Conservation (phyloP, 2,888 invertebrate species). For the Colletes collaris region DNA sequence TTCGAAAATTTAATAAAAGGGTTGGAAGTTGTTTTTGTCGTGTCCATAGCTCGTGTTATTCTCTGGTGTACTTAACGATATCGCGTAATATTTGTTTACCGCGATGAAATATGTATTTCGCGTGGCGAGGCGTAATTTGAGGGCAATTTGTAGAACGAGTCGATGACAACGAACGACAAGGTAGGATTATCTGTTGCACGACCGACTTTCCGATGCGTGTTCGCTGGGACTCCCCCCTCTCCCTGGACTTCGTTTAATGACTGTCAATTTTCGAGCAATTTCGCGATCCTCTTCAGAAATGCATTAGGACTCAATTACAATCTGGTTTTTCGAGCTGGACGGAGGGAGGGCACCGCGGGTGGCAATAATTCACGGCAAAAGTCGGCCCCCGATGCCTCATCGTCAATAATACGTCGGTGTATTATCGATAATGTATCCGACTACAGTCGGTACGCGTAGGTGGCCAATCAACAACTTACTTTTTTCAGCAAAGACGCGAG, state of each 20-base stretch:
- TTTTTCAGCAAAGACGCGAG: slow-evolving; percentile 63
- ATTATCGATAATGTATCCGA: slow-evolving; percentile 47
- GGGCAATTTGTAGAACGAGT: slow-evolving; percentile 14
- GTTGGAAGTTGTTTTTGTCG: no score
- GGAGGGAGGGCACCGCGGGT: slow-evolving; percentile 6
- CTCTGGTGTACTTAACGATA: no score
- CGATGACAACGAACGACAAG: not conserved
- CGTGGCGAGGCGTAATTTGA: not conserved
- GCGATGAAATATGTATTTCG: slow-evolving; percentile 14
- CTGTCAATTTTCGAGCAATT: slow-evolving; percentile 32
- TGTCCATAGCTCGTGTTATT: not conserved
- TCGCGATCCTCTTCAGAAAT: slow-evolving; percentile 10
- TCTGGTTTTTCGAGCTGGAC: slow-evolving; percentile 1
- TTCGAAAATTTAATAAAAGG: no score
- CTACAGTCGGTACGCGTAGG: slow-evolving; percentile 53
- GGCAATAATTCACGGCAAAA: slow-evolving; percentile 44
- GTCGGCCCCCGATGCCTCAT: slow-evolving; percentile 35
- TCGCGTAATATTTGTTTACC: not conserved
- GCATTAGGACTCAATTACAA: slow-evolving; percentile 37
- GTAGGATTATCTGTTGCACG: slow-evolving; percentile 11
- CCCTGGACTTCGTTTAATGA: not conserved
- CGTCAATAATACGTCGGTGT: slow-evolving; percentile 53
- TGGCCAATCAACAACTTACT: slow-evolving; percentile 63
- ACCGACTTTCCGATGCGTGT: not conserved
- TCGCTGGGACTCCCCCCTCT: not conserved